phyloP scores from a whole-genome alignment of 2,113 vertebrate species.

The Lycocorax pyrrhopterus region DNA sequence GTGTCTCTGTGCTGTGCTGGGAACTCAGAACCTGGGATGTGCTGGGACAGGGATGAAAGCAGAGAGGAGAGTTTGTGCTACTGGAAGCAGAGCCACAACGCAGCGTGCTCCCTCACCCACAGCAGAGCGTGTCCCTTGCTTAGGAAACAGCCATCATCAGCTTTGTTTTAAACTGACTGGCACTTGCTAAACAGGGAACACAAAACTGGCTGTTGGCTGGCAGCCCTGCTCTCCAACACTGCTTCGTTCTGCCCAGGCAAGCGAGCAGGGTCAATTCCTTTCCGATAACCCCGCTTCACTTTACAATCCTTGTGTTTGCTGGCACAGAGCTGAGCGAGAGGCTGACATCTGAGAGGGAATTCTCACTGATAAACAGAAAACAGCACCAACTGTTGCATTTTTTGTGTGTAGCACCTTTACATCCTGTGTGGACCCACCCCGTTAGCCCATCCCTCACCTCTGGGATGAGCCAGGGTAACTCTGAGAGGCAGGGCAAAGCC shows the following conservation, averaged over 20 bases:
- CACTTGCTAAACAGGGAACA: background rate
- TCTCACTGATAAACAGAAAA: background rate
- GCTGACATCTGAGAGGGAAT: background rate
- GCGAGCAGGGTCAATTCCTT: background rate
- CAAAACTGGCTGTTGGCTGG: background rate
- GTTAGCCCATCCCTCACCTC: background rate
- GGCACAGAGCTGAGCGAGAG: background rate
- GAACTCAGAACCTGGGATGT: background rate
- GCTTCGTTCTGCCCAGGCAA: background rate
- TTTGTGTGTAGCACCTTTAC: background rate
- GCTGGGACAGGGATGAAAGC: background rate
- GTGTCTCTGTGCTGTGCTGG: background rate
- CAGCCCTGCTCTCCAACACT: background rate
- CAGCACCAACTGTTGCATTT: background rate
- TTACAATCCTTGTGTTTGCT: background rate
- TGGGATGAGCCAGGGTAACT: background rate
- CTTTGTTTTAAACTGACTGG: background rate
- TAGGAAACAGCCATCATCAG: background rate
- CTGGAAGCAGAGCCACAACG: background rate
- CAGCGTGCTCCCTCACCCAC: fast-evolving
- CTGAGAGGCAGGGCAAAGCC: background rate
- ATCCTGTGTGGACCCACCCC: fast-evolving
- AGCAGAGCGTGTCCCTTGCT: background rate
- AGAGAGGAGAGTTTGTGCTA: background rate
- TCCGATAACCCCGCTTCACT: background rate